Evolutionary conservation across 1,140 invertebrate species (phyloP).

Genomic region (Dendroctonus valens): DNA sequence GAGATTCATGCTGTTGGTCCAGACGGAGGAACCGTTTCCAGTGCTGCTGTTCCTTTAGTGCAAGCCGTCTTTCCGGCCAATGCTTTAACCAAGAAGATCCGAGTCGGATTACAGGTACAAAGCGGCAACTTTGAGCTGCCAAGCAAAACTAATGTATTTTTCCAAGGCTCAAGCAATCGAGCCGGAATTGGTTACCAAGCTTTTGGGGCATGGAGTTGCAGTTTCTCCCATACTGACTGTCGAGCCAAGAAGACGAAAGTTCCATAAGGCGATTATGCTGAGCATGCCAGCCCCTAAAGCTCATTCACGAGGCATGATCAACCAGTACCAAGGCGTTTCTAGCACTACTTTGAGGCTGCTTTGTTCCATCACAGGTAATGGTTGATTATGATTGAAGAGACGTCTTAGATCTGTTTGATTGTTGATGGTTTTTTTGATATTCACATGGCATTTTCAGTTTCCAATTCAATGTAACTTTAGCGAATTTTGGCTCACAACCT

Average conservation of each 20-base stretch:
- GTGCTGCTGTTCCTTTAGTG: conserved; percentile 91
- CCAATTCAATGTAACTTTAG: too few relatives aligned
- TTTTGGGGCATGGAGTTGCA: conserved; percentile 85
- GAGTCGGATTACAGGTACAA: conserved; percentile 87
- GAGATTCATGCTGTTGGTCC: conserved; percentile 93
- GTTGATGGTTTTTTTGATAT: too few relatives aligned
- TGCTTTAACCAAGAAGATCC: conserved; percentile 93
- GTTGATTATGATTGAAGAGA: conserved; percentile 5
- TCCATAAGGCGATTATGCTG: conserved; percentile 94
- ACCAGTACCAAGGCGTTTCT: conserved; percentile 75
- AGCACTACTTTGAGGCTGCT: conserved; percentile 81
- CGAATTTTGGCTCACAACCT: too few relatives aligned
- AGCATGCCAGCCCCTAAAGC: conserved; percentile 92
- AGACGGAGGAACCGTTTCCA: conserved; percentile 92
- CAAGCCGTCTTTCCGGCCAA: conserved; percentile 93
- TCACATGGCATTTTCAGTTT: too few relatives aligned
- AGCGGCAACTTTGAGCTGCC: conserved; percentile 12
- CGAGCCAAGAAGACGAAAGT: conserved; percentile 90
- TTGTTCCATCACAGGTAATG: conserved; percentile 90
- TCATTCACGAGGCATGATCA: conserved; percentile 83
- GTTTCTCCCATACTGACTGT: conserved; percentile 96
- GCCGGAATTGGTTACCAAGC: conserved; percentile 76
- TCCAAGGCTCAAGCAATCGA: conserved; percentile 86
- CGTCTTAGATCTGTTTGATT: too few relatives aligned
- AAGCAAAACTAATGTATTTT: conserved; percentile 2